These are phyloP conservation scores for Brachyalestes nurse DNA, from an alignment of 2,797 vertebrate species.

Conservation along the genomic window DNA sequence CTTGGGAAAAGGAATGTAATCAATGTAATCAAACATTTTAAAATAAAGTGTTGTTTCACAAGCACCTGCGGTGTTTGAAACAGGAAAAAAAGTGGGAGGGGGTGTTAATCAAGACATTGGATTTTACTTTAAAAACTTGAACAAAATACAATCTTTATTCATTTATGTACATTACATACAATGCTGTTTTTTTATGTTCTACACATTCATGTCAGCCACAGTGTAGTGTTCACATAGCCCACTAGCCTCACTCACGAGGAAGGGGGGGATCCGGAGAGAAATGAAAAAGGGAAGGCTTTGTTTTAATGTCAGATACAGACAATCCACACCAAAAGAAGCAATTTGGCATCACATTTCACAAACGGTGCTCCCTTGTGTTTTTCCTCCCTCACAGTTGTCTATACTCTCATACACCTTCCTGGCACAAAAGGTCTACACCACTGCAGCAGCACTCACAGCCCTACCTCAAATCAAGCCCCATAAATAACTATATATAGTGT, in stretches of 20 bases:
- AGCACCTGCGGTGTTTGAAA: constrained; percentile 9
- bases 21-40: not conserved
- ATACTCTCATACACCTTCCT: constrained; percentile 49
- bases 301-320: constrained; percentile 56
- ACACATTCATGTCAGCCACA: constrained; percentile 85
- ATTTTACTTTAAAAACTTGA: constrained; percentile 89
- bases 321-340: constrained; percentile 53
- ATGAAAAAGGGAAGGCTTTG: constrained; percentile 39
- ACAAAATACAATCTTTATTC: constrained; percentile 99
- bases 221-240: constrained; percentile 79
- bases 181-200: constrained; percentile 75
- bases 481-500: not conserved
- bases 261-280: constrained; percentile 20
- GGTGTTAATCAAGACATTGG: constrained; percentile 3
- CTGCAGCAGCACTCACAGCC: constrained; percentile 37
- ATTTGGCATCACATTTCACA: constrained; percentile 73
- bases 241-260: constrained; percentile 62
- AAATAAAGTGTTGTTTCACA: constrained; percentile 21
- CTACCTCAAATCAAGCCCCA: not conserved
- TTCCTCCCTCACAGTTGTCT: constrained; percentile 49
- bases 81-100: constrained; percentile 27
- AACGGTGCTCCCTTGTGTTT: constrained; percentile 54
- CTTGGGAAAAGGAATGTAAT: too few relatives aligned
- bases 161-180: constrained; percentile 98
- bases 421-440: constrained; percentile 57